These are phyloP conservation scores for Cryptomyrus ogoouensis DNA, from an alignment of 2,113 vertebrate genomes.

Conservation along the genomic window DNA sequence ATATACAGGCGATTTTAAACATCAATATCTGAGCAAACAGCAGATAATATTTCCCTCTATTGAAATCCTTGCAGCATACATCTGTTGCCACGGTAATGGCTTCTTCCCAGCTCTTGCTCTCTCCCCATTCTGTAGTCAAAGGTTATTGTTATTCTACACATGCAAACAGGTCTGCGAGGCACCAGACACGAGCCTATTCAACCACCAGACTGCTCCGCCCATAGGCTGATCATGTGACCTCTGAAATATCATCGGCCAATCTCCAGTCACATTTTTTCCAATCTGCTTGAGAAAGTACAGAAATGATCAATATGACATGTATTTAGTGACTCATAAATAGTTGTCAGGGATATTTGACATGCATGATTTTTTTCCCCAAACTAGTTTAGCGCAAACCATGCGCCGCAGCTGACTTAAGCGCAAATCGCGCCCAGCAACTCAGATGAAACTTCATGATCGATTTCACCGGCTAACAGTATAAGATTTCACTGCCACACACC, in stretches of 20 bases:
- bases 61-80: neutral
- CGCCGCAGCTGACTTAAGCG: neutral
- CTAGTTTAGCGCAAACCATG: neutral
- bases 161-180: neutral
- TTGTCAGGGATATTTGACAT: neutral
- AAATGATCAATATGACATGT: neutral
- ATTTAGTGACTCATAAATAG: neutral
- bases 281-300: neutral
- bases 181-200: constrained; percentile 3
- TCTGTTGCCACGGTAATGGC: constrained; percentile 15
- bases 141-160: neutral
- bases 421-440: neutral
- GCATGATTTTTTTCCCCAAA: neutral
- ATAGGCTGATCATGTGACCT: constrained; percentile 9
- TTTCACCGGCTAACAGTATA: neutral
- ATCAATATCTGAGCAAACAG: neutral
- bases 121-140: neutral
- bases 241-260: neutral
- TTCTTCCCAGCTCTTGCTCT: neutral
- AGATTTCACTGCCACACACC: neutral
- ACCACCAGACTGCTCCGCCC: neutral
- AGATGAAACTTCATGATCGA: neutral
- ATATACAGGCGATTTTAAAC: neutral
- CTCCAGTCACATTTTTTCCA: neutral
- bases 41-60: neutral